A percentile compares a stretch with the other conserved stretches of the same genome.
Evolutionary conservation across 1,140 invertebrate species (phyloP).

Genomic region (Dinoponera quadriceps): DNA sequence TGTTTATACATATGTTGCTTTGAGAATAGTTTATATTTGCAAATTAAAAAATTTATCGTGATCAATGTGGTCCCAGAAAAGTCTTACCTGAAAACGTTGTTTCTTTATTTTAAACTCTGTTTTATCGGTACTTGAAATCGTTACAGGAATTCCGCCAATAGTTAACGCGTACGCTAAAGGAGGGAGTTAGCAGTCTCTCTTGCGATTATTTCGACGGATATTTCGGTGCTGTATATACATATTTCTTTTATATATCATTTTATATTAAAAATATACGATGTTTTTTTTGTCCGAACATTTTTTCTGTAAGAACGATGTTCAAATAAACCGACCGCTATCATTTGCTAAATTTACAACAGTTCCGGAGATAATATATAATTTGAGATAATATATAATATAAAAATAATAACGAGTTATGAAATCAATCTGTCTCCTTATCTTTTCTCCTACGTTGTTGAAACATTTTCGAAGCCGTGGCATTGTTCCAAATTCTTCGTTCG

Average conservation of each 20-base stretch:
- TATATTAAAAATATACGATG: too few relatives aligned
- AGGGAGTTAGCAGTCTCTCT: slow-evolving; percentile 1
- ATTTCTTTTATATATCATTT: too few relatives aligned
- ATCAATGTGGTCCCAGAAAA: too few relatives aligned
- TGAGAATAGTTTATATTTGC: too few relatives aligned
- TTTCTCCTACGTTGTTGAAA: not conserved
- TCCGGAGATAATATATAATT: not conserved
- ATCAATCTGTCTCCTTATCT: not conserved
- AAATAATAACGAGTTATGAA: not conserved
- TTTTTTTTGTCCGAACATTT: too few relatives aligned
- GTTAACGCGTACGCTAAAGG: not conserved
- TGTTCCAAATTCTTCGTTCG: not conserved
- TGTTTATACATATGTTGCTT: too few relatives aligned
- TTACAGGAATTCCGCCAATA: not conserved
- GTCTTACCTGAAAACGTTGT: not conserved
- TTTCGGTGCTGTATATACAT: too few relatives aligned
- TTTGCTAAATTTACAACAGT: not conserved
- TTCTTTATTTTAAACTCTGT: not conserved
- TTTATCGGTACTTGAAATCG: slow-evolving; percentile 14
- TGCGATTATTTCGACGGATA: too few relatives aligned
- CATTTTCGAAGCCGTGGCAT: slow-evolving; percentile 4
- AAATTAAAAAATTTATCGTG: too few relatives aligned
- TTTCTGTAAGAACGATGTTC: too few relatives aligned
- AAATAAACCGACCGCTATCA: too few relatives aligned
- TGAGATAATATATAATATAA: not conserved